A percentile compares a stretch with the other conserved stretches of the same genome.
phyloP scores from a whole-genome alignment of 92 coral and sea anemone genomes.

The Diadumene lineata region DNA sequence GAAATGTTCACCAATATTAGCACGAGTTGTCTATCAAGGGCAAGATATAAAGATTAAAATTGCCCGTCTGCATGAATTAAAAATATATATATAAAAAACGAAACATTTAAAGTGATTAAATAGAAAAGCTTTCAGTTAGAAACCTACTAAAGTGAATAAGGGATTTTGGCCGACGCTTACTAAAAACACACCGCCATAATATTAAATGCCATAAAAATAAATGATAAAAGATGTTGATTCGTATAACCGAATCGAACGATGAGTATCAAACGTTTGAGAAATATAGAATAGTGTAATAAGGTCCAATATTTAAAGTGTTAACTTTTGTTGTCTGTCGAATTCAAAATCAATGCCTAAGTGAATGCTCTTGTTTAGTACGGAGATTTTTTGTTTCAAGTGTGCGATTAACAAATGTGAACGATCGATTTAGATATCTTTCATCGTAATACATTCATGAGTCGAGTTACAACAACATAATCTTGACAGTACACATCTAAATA shows the following conservation, averaged over 20 bases:
- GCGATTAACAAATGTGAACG: neutral
- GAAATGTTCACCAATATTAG: neutral
- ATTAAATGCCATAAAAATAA: neutral
- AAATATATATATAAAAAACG: neutral
- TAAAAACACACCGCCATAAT: no score
- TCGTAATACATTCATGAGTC: slow-evolving; percentile 6
- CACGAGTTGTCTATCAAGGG: neutral
- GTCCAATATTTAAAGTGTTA: no score
- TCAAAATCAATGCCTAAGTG: no score
- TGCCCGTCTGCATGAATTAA: neutral
- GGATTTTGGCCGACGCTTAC: no score
- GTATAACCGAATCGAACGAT: neutral
- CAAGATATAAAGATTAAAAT: slow-evolving; percentile 5
- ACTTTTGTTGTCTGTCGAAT: no score
- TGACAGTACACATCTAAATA: neutral
- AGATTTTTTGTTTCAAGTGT: neutral
- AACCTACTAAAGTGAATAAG: no score
- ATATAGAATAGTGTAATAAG: no score
- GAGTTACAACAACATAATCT: slow-evolving; percentile 16
- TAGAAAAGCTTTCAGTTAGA: neutral
- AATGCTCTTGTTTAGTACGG: no score
- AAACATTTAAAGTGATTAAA: neutral
- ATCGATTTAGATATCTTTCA: slow-evolving; percentile 22
- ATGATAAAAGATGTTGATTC: neutral
- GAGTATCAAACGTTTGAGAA: no score